Percentiles rank a stretch among this genome's conserved stretches.
phyloP scores from a whole-genome alignment of 2,888 invertebrate species.

The Horisme vitalbata region DNA sequence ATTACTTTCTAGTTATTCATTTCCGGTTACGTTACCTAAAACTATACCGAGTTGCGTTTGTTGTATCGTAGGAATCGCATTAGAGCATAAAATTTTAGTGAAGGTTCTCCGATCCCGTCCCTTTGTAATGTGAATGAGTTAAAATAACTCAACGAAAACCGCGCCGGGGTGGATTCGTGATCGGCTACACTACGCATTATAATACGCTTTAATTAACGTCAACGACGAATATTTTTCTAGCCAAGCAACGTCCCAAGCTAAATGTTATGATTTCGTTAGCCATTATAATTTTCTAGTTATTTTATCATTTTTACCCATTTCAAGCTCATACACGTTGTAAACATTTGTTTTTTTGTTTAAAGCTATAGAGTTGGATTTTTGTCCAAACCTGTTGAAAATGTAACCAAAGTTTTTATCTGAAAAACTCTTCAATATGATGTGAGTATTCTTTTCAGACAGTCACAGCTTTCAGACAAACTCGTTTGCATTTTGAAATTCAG shows the following conservation, averaged over 20 bases:
- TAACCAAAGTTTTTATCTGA: neutral
- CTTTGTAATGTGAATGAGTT: conserved; percentile 6
- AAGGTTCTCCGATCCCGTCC: neutral
- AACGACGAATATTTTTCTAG: conserved; percentile 52
- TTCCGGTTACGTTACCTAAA: too few relatives aligned
- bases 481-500: conserved; percentile 12
- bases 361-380: too few relatives aligned
- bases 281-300: conserved; percentile 13
- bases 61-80: neutral
- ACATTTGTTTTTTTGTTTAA: too few relatives aligned
- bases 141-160: conserved; percentile 52
- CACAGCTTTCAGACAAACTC: conserved; percentile 3
- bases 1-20: too few relatives aligned
- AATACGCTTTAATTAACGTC: conserved; percentile 76
- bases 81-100: neutral
- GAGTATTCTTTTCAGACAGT: too few relatives aligned
- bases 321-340: conserved; percentile 3
- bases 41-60: too few relatives aligned
- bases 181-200: conserved; percentile 70
- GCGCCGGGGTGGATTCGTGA: conserved; percentile 72
- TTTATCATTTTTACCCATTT: conserved; percentile 14
- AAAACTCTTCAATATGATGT: too few relatives aligned
- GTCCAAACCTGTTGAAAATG: neutral
- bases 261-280: conserved; percentile 24
- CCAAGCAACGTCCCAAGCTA: conserved; percentile 15